A percentile compares a stretch with the other conserved stretches of the same genome.
These are phyloP conservation scores for Oncopodura yosiiana DNA, from an alignment of 1,140 invertebrate genomes.

Conservation along the genomic window DNA sequence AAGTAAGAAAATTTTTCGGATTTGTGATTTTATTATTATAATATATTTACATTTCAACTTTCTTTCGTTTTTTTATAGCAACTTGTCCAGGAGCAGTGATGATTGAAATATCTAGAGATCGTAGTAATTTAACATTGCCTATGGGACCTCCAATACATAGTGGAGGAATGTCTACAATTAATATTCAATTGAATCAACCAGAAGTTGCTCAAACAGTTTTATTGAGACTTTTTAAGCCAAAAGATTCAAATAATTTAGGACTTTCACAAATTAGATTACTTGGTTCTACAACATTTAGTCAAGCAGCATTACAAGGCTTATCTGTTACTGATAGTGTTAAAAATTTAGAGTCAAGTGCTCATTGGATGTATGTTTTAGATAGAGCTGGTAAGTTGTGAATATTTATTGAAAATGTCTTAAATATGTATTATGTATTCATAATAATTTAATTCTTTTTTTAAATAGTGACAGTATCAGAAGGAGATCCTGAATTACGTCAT, in stretches of 20 bases:
- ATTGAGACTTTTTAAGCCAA: conserved; percentile 64
- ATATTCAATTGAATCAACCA: conserved; percentile 65
- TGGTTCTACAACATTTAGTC: conserved; percentile 65
- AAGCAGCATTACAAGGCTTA: conserved; percentile 40
- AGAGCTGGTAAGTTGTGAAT: too few relatives aligned
- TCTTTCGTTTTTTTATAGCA: conserved; percentile 37
- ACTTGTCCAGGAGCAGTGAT: conserved; percentile 83
- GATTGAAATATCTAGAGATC: conserved; percentile 58
- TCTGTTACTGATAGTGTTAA: conserved; percentile 29
- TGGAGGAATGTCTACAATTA: conserved; percentile 73
- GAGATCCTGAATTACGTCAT: conserved; percentile 13
- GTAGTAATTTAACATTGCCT: conserved; percentile 45
- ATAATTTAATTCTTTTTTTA: too few relatives aligned
- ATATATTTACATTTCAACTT: conserved; percentile 19
- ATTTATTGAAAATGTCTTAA: too few relatives aligned
- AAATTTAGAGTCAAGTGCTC: conserved; percentile 31
- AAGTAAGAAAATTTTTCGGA: conserved; percentile 46
- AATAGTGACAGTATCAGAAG: conserved; percentile 21
- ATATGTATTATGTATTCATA: too few relatives aligned
- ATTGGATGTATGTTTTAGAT: conserved; percentile 35
- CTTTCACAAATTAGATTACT: conserved; percentile 75
- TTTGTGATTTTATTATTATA: not conserved
- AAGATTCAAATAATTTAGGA: conserved; percentile 76
- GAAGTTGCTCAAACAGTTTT: conserved; percentile 56
- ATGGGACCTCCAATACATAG: conserved; percentile 63